Evolutionary conservation across 2,797 vertebrate species (phyloP), one percentile per base, ranked within the genome.

Genomic region (Sciurus carolinensis): DNA sequence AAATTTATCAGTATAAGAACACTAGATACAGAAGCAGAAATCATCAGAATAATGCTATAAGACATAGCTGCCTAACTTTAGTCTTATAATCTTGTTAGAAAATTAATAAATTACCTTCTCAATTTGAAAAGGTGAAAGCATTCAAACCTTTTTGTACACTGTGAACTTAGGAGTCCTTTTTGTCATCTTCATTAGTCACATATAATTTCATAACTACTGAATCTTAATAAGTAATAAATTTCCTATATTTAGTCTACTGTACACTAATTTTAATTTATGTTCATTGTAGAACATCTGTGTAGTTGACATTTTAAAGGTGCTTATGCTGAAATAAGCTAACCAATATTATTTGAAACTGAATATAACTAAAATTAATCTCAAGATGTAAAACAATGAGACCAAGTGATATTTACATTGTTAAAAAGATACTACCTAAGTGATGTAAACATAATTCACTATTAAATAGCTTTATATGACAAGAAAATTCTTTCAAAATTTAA

Each of bases 181-280:
- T 96, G 85, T 88, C 90, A 92, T 90, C 28, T 80, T 97, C 39
- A 97, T 95, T 97, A 98, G 96, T 97, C 98, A 91, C 28, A 93
- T 96, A 95, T 69, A 95, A 95, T 97, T 92, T 96, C 73, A 96
- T 97, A 88, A 86, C 95, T 90, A 94, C 33, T 93, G 83, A 76
- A 94, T 95, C 36, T 64, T 93, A 84, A 95, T 93, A 84, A 95
- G 20, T 93, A 66, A 91, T 95, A 92, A 77, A 87, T 79, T 92
- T 36, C 4, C 75, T 96, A 84, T 87, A 75, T 93, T 50, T 6
- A 93, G 94, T 95, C 39, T 96, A 86, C 84, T 69, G 30, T 90
- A 85, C 0, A 4, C 20, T 97, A 44, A 91, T 97, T 97, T 95
- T 97, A 97, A 90, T 92, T 96, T 82, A 94, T 91, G 71, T 95